Evolutionary conservation across 2,888 invertebrate genomes (phyloP), one percentile per base, ranked within the genome.

Genomic region (Sesia apiformis): DNA sequence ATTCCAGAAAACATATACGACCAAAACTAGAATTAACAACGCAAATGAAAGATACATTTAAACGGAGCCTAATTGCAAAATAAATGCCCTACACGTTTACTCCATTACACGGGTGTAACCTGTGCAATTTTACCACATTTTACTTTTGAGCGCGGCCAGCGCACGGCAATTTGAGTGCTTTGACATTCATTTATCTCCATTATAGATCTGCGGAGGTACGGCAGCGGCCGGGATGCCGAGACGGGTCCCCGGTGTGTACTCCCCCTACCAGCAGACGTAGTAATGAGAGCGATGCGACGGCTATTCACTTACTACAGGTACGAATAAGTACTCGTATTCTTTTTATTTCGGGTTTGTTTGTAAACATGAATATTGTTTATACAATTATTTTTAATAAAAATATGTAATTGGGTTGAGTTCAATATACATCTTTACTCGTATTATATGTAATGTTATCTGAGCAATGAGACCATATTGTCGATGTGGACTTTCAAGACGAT

Each of bases 131-230:
- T 78, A 80, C 79, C 80, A 82, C 78, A 81, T 84, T 84, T 83
- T 78, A 80, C 79, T 81, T 82, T 78, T 72, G 70, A 71, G 64
- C 64, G 67, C 68, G 63, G 60, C 43, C 59, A 60, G 60, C 62
- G 64, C 66, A 65, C 64, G 66, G 75, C 76, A 75, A 77, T 84
- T 82, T 79, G 76, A 81, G 78, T 77, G 73, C 79, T 84, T 84
- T 85, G 86, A 82, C 86, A 81, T 81, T 79, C 81, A 87, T 89
- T 86, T 85, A 84, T 88, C 86, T 86, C 82, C 77, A 86, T 89
- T 86, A 81, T 66, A 78, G 78, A 82, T 81, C 78, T 80, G 74
- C 61, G 61, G 66, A 70, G 69, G 74, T 70, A 65, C 55, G 63
- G 57, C 40, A n/a, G n/a, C 39, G 50, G 3, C 39, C 38, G 50